Percentiles rank a stretch among this genome's conserved stretches.
These are phyloP conservation scores for Wasmannia auropunctata DNA, from an alignment of 1,140 invertebrate genomes.

Conservation along the genomic window DNA sequence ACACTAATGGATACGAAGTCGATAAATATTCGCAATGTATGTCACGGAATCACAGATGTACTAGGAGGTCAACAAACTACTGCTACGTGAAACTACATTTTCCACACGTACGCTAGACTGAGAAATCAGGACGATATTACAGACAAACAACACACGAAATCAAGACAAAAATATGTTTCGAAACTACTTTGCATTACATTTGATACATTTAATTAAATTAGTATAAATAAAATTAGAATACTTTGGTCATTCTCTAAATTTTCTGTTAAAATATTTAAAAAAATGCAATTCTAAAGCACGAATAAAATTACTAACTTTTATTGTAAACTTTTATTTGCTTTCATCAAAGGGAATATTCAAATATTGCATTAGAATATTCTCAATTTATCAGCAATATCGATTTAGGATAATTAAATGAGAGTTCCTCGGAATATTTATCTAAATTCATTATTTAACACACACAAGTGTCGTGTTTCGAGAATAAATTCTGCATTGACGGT, in stretches of 20 bases:
- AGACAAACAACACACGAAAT: neutral
- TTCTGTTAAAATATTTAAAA: neutral
- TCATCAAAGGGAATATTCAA: neutral
- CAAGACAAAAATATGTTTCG: neutral
- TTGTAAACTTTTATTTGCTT: too few species aligned
- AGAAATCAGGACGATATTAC: conserved; percentile 27
- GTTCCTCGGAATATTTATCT: neutral
- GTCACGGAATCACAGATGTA: conserved; percentile 50
- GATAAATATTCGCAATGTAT: conserved; percentile 30
- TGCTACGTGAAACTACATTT: conserved; percentile 28
- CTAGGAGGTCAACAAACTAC: conserved; percentile 49
- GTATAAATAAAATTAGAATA: neutral
- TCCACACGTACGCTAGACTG: neutral
- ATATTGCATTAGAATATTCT: neutral
- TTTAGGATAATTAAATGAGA: neutral
- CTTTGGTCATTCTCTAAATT: neutral
- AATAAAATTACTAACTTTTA: neutral
- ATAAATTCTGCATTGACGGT: neutral
- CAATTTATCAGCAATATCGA: neutral
- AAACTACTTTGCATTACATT: neutral
- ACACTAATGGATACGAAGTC: neutral
- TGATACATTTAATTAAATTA: neutral
- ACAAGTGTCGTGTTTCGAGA: neutral
- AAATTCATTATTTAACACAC: neutral
- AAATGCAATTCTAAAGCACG: neutral